A percentile compares a stretch with the other conserved stretches of the same genome.
These are phyloP conservation scores for Lasioglossum calceatum DNA, from an alignment of 2,888 invertebrate species.

Conservation along the genomic window DNA sequence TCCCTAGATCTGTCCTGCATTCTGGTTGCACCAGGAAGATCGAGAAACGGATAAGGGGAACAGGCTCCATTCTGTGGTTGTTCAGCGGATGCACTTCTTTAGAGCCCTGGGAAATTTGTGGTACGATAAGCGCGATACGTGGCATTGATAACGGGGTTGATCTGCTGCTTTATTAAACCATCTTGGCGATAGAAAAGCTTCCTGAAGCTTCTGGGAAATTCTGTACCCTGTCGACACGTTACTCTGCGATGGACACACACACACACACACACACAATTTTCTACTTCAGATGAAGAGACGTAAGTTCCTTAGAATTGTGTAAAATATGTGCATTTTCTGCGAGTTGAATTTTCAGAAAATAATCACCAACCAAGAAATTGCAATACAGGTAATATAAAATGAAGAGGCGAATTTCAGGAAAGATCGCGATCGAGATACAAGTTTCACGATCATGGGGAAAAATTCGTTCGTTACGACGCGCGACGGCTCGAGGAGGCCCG, in stretches of 20 bases:
- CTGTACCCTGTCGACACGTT: neutral
- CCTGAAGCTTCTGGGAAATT: neutral
- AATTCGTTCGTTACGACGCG: constrained; percentile 12
- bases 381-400: neutral
- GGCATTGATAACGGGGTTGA: neutral
- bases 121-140: neutral
- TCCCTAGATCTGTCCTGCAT: neutral
- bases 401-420: neutral
- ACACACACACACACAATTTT: no score
- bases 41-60: neutral
- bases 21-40: neutral
- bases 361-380: no score
- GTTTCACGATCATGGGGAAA: neutral
- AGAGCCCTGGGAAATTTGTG: neutral
- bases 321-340: no score
- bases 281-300: no score
- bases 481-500: neutral
- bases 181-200: neutral
- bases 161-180: neutral
- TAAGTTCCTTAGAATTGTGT: no score
- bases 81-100: constrained; percentile 1
- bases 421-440: neutral
- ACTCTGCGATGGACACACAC: neutral
- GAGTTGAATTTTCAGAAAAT: no score
- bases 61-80: neutral